phyloP scores from a whole-genome alignment of 2,797 vertebrate genomes.

The Tenualosa thibaudeaui region DNA sequence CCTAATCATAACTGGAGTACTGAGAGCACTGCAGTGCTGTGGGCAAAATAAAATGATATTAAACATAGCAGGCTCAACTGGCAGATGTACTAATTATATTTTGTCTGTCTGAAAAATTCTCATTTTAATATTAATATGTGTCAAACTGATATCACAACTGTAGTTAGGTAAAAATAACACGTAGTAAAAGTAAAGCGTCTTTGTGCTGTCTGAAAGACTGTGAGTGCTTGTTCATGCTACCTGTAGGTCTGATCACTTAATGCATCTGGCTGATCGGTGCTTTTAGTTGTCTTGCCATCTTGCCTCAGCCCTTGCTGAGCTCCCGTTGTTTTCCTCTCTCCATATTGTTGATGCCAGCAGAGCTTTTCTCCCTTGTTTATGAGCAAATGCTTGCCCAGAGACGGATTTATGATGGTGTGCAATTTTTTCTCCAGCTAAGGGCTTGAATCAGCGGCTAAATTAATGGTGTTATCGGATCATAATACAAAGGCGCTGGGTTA shows the following conservation, averaged over 20 bases:
- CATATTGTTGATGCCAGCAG: conserved; percentile 17
- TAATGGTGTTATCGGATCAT: conserved; percentile 12
- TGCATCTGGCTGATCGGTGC: not conserved
- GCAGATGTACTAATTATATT: not conserved
- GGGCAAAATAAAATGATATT: not conserved
- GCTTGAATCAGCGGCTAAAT: conserved; percentile 7
- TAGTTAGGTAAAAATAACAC: too few relatives aligned
- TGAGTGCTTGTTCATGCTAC: not conserved
- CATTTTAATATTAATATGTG: not conserved
- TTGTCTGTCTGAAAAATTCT: not conserved
- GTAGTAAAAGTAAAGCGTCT: too few relatives aligned
- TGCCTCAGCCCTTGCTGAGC: not conserved
- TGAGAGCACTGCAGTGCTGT: not conserved
- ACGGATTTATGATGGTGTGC: conserved; percentile 11
- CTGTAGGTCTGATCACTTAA: not conserved
- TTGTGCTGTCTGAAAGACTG: not conserved
- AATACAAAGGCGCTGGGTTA: not conserved
- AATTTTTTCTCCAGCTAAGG: not conserved
- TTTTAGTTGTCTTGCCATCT: not conserved
- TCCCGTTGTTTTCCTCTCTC: not conserved
- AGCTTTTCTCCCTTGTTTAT: conserved; percentile 9
- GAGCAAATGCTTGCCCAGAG: not conserved
- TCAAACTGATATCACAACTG: not conserved
- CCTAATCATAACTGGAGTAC: not conserved
- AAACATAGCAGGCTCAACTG: not conserved